Evolutionary conservation across 2,113 vertebrate species (phyloP).

Genomic region (Nothoprocta pentlandii): DNA sequence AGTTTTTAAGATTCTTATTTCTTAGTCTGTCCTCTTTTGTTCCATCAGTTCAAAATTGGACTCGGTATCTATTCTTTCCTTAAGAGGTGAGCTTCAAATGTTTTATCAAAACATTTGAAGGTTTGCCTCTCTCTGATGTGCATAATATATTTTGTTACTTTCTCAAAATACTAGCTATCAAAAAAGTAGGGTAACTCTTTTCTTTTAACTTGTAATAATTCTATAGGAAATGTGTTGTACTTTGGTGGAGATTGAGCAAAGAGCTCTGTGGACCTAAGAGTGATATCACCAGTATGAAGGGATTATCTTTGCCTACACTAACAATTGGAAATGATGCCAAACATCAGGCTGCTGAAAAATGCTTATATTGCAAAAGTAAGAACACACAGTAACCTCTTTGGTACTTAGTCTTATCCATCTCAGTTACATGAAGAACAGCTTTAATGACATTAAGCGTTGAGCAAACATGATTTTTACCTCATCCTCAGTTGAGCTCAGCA

Average conservation of each 20-base stretch:
- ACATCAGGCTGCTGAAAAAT: neutral
- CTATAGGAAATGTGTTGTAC: neutral
- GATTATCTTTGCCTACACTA: neutral
- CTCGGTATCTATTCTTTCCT: neutral
- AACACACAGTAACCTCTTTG: neutral
- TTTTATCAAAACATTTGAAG: neutral
- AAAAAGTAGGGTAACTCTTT: neutral
- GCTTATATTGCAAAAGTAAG: neutral
- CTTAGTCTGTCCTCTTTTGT: neutral
- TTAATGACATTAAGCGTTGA: neutral
- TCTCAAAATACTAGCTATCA: neutral
- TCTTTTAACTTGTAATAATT: neutral
- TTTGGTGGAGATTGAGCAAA: neutral
- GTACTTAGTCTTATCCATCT: neutral
- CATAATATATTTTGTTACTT: neutral
- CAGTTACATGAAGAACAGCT: neutral
- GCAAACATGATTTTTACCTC: neutral
- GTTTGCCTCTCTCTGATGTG: neutral
- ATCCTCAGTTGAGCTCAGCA: neutral
- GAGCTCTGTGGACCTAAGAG: neutral
- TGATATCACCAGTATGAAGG: neutral
- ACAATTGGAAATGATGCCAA: neutral
- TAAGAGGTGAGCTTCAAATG: neutral
- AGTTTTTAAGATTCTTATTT: neutral
- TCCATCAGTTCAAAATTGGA: neutral